Evolutionary conservation across 2,113 vertebrate species (phyloP).

Genomic region (Poeciliopsis occidentalis): DNA sequence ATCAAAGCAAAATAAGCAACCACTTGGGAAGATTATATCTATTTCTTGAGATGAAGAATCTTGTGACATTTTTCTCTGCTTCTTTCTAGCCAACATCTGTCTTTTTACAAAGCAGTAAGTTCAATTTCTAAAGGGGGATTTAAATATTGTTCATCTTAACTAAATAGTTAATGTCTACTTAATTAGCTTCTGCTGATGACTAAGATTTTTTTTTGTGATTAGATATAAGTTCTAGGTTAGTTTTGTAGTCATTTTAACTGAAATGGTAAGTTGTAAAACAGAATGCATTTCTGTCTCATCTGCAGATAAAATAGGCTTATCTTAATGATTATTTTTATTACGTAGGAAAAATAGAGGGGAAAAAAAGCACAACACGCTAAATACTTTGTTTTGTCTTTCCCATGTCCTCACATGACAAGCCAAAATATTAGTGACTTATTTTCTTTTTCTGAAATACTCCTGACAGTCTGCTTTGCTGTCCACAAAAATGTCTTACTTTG

Average conservation of each 20-base stretch:
- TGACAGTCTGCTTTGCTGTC: slow-evolving; percentile 49
- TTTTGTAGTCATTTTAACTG: slow-evolving; percentile 63
- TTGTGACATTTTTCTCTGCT: slow-evolving; percentile 36
- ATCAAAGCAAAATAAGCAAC: slow-evolving; percentile 79
- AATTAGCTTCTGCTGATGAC: slow-evolving; percentile 71
- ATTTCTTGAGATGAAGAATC: slow-evolving; percentile 35
- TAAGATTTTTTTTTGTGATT: slow-evolving; percentile 66
- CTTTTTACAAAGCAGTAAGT: slow-evolving; percentile 44
- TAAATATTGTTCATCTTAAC: slow-evolving; percentile 57
- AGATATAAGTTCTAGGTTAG: slow-evolving; percentile 65
- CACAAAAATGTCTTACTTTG: slow-evolving; percentile 66
- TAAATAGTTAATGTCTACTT: slow-evolving; percentile 55
- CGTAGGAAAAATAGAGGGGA: slow-evolving; percentile 37
- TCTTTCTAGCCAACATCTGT: slow-evolving; percentile 8
- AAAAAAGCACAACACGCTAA: slow-evolving; percentile 47
- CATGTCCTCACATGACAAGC: slow-evolving; percentile 38
- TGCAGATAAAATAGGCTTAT: slow-evolving; percentile 58
- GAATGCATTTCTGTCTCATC: slow-evolving; percentile 53
- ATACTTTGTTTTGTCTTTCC: slow-evolving; percentile 17
- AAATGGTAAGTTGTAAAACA: slow-evolving; percentile 52
- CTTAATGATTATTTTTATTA: slow-evolving; percentile 46
- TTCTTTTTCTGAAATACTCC: slow-evolving; percentile 28
- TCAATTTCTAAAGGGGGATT: slow-evolving; percentile 43
- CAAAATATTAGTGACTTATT: slow-evolving; percentile 36
- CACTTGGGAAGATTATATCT: slow-evolving; percentile 66